phyloP scores from a whole-genome alignment of 2,888 invertebrate genomes.

The Hermaeophaga mercurialis region DNA sequence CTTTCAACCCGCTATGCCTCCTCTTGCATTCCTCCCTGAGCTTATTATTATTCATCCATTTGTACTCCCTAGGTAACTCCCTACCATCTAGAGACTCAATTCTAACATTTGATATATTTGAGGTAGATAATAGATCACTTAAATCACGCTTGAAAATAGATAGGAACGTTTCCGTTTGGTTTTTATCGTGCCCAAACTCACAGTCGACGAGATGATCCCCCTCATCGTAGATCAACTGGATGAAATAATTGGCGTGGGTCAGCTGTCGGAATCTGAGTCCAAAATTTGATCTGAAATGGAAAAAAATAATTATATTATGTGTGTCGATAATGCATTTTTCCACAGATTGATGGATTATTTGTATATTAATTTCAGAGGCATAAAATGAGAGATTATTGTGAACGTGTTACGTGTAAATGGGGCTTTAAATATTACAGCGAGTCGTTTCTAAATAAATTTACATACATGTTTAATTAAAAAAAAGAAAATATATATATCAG shows the following conservation, averaged over 20 bases:
- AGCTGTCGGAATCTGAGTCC: conserved; percentile 69
- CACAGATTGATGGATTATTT: too few species aligned
- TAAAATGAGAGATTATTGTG: too few species aligned
- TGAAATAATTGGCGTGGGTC: conserved; percentile 70
- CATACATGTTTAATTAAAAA: too few species aligned
- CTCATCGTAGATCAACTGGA: conserved; percentile 71
- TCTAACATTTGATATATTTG: conserved; percentile 65
- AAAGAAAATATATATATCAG: too few species aligned
- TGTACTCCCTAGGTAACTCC: conserved; percentile 61
- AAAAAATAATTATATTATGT: too few species aligned
- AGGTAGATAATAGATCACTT: conserved; percentile 49
- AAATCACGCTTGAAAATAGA: conserved; percentile 65
- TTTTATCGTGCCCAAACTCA: conserved; percentile 66
- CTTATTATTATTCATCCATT: conserved; percentile 65
- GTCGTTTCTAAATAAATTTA: too few species aligned
- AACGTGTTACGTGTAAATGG: too few species aligned
- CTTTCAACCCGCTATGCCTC: conserved; percentile 53
- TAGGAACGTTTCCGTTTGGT: conserved; percentile 64
- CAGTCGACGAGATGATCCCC: conserved; percentile 68
- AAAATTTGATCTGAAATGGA: conserved; percentile 34
- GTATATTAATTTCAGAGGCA: too few species aligned
- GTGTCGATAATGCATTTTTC: too few species aligned
- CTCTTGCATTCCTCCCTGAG: conserved; percentile 63
- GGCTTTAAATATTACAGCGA: too few species aligned
- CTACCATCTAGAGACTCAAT: conserved; percentile 61